Base-by-base conservation (phyloP, 2,797 vertebrate genomes). In the Paratrypauchen microcephalus region DNA sequence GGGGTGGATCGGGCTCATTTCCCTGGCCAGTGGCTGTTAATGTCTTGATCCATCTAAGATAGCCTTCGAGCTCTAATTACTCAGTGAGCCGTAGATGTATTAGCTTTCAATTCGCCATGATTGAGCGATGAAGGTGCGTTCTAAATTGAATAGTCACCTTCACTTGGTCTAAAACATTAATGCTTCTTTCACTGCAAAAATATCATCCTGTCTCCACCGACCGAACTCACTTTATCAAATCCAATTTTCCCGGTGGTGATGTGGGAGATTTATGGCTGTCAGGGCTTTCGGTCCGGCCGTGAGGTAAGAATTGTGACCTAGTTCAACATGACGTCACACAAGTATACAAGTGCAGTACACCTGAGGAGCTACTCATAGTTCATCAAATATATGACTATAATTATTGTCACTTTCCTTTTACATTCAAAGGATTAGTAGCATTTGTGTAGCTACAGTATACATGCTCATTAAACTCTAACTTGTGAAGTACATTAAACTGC, bases 11-110 rank as follows among this genome's bases (percentile, higher is more conserved):
- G 72, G 83, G 76, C 86, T 88, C 82, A 87, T 89, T 91, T 91
- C 85, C 85, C 83, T 85, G 84, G 77, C 71, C 83, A 66, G 70
- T 81, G 84, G 84, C 85, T 78, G 78, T 77, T 85, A 86, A 89
- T 88, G 86, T 84, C 81, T 90, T 87, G 86, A 91, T 89, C 85
- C 81, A 86, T 87, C 82, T 72, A 52, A 87, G 85, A 87, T 86
- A 85, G 82, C 87, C 85, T 84, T 16, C 70, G 81, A 89, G 76
- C 78, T 81, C 77, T 88, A 89, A 92, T 88, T 89, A 89, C 85
- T 87, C 84, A 83, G 77, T 18, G 16, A 39, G 72, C 81, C 76
- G 75, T 80, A 88, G 87, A 90, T 87, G 82, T 80, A 89, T 90
- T 83, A 79, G 81, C 81, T 87, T 83, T 81, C 77, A 77, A 79